Percentiles rank a stretch among this genome's conserved stretches.
phyloP scores from a whole-genome alignment of 1,140 invertebrate species.

The Acromyrmex echinatior region DNA sequence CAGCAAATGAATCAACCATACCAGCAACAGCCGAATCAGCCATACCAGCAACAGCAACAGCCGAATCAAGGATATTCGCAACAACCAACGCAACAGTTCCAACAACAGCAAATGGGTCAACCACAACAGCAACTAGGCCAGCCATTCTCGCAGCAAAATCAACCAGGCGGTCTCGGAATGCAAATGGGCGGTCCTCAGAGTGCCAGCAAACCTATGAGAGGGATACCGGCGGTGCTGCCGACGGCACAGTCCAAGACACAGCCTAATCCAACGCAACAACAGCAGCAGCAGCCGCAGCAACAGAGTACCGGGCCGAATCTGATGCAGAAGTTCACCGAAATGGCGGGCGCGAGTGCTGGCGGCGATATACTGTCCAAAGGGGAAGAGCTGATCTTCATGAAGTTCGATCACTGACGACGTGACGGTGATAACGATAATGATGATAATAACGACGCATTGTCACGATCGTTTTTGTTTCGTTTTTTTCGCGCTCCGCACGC shows the following conservation, averaged over 20 bases:
- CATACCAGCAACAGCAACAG: conserved; percentile 82
- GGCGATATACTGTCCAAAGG: conserved; percentile 95
- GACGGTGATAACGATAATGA: conserved; percentile 13
- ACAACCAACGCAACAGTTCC: conserved; percentile 72
- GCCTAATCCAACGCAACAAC: conserved; percentile 81
- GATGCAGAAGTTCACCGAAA: conserved; percentile 94
- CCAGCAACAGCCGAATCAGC: conserved; percentile 76
- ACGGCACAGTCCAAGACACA: conserved; percentile 86
- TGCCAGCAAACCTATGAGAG: conserved; percentile 84
- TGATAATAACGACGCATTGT: conserved; percentile 16
- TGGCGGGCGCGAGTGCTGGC: conserved; percentile 91
- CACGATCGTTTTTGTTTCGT: conserved; percentile 25
- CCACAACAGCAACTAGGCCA: conserved; percentile 84
- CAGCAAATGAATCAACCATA: conserved; percentile 79
- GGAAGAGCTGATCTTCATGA: conserved; percentile 96
- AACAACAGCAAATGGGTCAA: conserved; percentile 65
- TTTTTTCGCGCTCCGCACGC: conserved; percentile 12
- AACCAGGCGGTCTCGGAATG: conserved; percentile 79
- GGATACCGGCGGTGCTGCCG: conserved; percentile 89
- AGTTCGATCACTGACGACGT: conserved; percentile 87
- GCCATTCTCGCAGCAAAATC: conserved; percentile 78
- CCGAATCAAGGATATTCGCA: conserved; percentile 76
- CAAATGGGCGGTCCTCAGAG: conserved; percentile 73
- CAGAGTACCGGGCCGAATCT: conserved; percentile 89
- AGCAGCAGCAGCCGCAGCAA: conserved; percentile 83